Conservation (phyloP, 2,888 invertebrate species). For the Stenotaenia linearis region DNA sequence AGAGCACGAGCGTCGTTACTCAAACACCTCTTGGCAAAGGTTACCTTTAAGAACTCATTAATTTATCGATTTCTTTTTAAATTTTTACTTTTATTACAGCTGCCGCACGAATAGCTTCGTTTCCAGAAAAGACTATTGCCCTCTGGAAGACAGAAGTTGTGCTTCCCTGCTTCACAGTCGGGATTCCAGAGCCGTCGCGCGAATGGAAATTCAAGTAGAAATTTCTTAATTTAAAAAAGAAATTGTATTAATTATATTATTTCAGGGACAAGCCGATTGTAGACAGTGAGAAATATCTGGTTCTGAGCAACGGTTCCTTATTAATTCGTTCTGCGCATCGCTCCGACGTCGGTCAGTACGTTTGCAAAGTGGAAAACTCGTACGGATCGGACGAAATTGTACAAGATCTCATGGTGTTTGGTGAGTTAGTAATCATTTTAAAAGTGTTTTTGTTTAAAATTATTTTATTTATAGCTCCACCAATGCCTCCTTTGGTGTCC, state of each 20-base stretch:
- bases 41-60: too few relatives aligned
- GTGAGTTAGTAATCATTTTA: slow-evolving; percentile 2
- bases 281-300: background rate
- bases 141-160: slow-evolving; percentile 31
- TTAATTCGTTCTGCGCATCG: slow-evolving; percentile 34
- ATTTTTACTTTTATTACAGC: slow-evolving; percentile 20
- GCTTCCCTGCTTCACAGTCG: slow-evolving; percentile 34
- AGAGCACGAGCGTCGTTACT: slow-evolving; percentile 77
- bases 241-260: too few relatives aligned
- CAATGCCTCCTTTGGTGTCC: slow-evolving; percentile 33
- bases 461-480: slow-evolving; percentile 32
- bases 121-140: slow-evolving; percentile 16
- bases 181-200: slow-evolving; percentile 26
- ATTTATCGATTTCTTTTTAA: background rate
- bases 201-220: slow-evolving; percentile 33
- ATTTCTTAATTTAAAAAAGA: too few relatives aligned
- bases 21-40: slow-evolving; percentile 43
- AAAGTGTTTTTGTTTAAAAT: background rate
- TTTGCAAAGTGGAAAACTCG: slow-evolving; percentile 34
- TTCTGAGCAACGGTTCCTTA: slow-evolving; percentile 32
- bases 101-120: slow-evolving; percentile 33
- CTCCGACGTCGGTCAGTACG: slow-evolving; percentile 33
- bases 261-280: background rate
- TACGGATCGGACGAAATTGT: slow-evolving; percentile 34
- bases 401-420: slow-evolving; percentile 35